Evolutionary conservation across 2,797 vertebrate species (phyloP).

Genomic region (Coendou prehensilis): DNA sequence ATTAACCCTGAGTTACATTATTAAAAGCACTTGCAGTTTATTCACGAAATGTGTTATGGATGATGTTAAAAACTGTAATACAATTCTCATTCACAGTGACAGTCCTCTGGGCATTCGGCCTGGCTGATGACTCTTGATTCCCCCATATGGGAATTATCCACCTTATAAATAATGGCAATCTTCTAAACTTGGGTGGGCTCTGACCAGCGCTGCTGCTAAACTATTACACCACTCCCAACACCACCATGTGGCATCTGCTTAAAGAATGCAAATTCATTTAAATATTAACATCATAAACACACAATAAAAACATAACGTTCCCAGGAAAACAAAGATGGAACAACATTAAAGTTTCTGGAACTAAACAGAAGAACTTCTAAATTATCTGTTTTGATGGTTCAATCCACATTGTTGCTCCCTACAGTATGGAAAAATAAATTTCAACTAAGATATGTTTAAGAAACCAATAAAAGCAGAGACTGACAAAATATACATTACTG

Average conservation of each 20-base stretch:
- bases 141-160: slow-evolving; percentile 46
- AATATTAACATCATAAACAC: slow-evolving; percentile 54
- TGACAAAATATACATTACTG: background rate
- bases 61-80: slow-evolving; percentile 64
- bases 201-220: slow-evolving; percentile 46
- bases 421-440: slow-evolving; percentile 60
- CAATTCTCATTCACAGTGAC: slow-evolving; percentile 58
- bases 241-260: slow-evolving; percentile 37
- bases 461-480: background rate
- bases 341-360: slow-evolving; percentile 53
- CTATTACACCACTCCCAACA: background rate
- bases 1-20: slow-evolving; percentile 73
- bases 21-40: slow-evolving; percentile 76
- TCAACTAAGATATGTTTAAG: background rate
- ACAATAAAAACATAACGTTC: slow-evolving; percentile 59
- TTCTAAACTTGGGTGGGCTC: slow-evolving; percentile 77
- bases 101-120: slow-evolving; percentile 52
- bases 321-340: slow-evolving; percentile 67
- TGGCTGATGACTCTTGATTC: background rate
- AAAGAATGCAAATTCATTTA: slow-evolving; percentile 57
- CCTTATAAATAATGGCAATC: slow-evolving; percentile 67
- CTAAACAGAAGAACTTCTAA: slow-evolving; percentile 36
- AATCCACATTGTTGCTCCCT: slow-evolving; percentile 45
- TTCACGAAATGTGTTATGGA: slow-evolving; percentile 61
- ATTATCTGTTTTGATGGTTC: slow-evolving; percentile 18